Conservation (phyloP, 2,113 vertebrate genomes). For the Podarcis cretensis region DNA sequence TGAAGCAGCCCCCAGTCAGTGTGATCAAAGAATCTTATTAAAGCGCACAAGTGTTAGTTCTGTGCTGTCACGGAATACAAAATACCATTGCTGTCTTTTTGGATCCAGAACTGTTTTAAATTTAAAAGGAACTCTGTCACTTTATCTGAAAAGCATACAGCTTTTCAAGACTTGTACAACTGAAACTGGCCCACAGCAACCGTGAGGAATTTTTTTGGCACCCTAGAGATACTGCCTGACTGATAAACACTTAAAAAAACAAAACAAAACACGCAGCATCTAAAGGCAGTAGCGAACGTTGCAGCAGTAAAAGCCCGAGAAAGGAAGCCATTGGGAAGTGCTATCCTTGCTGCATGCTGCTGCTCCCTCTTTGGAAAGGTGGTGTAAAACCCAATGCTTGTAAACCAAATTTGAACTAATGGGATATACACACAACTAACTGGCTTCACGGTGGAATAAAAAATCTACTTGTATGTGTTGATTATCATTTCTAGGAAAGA, state of each 20-base stretch:
- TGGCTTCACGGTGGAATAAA: not conserved
- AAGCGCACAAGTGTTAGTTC: not conserved
- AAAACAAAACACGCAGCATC: no score
- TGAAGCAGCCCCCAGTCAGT: not conserved
- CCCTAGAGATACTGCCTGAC: not conserved
- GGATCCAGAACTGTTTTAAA: constrained; percentile 45
- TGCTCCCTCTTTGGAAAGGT: not conserved
- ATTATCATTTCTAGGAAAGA: not conserved
- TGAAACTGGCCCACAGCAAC: not conserved
- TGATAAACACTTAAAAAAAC: not conserved
- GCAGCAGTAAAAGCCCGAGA: not conserved
- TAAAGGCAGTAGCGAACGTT: rapidly evolving
- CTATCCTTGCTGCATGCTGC: not conserved
- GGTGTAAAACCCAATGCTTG: not conserved
- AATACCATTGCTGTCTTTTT: constrained; percentile 42
- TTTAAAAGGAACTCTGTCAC: constrained; percentile 47
- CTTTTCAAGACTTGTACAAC: not conserved
- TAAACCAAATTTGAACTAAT: not conserved
- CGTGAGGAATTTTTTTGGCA: not conserved
- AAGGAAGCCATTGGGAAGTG: constrained; percentile 3
- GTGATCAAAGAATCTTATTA: constrained; percentile 25
- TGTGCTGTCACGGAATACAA: constrained; percentile 21
- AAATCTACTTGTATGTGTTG: not conserved
- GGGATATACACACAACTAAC: not conserved
- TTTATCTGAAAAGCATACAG: constrained; percentile 9